Conservation (phyloP, 2,888 invertebrate genomes). For the Orthonychiurus folsomi region DNA sequence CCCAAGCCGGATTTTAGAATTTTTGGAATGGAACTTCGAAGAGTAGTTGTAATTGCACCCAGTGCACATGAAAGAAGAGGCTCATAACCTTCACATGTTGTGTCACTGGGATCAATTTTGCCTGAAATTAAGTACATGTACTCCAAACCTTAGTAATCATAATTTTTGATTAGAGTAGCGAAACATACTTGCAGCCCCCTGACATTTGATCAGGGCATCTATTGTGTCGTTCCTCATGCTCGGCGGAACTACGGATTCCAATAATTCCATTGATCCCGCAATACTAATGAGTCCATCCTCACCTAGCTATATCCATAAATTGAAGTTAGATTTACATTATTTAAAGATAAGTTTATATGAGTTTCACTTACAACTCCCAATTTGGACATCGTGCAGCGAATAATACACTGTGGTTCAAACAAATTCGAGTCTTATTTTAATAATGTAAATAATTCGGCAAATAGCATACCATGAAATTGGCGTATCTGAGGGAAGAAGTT, state of each 20-base stretch:
- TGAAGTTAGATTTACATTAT: not conserved
- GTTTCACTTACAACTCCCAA: not conserved
- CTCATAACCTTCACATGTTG: not conserved
- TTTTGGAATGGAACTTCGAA: not conserved
- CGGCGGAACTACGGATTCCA: not conserved
- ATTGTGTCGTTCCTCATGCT: not conserved
- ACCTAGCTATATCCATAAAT: not conserved
- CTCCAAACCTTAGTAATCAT: too few species aligned
- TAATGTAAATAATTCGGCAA: not conserved
- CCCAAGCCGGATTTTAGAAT: not conserved
- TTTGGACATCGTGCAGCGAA: not conserved
- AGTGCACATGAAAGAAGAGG: not conserved
- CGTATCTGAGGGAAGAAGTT: not conserved
- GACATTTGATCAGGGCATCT: not conserved
- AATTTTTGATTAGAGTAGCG: too few species aligned
- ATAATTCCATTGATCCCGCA: not conserved
- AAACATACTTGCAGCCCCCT: not conserved
- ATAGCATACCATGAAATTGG: not conserved
- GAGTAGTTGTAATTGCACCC: not conserved
- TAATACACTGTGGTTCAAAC: not conserved
- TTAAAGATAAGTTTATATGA: not conserved
- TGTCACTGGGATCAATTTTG: not conserved
- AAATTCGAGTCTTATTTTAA: not conserved
- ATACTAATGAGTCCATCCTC: not conserved
- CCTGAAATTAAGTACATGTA: not conserved